These are phyloP conservation scores for Hemibagrus wyckioides DNA, from an alignment of 2,113 vertebrate species.

Conservation along the genomic window DNA sequence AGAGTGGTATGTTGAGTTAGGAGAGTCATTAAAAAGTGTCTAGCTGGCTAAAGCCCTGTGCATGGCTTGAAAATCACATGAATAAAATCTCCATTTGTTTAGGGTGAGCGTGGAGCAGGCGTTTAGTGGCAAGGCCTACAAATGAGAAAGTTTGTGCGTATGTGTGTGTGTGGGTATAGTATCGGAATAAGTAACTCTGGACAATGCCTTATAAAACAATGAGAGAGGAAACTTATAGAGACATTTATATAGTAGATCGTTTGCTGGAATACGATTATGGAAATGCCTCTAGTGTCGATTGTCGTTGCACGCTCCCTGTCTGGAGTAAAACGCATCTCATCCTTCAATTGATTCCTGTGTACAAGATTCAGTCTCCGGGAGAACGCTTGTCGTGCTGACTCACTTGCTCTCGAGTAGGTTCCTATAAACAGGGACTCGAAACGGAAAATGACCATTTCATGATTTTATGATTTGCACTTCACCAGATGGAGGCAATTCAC, in stretches of 20 bases:
- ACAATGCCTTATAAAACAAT: conserved; percentile 17
- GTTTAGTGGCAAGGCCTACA: conserved; percentile 58
- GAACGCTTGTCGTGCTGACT: neutral
- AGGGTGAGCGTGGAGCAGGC: conserved; percentile 54
- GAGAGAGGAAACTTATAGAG: neutral
- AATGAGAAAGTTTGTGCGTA: conserved; percentile 12
- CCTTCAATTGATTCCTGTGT: neutral
- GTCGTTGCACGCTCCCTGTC: neutral
- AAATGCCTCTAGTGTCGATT: conserved; percentile 7
- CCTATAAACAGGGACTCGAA: neutral
- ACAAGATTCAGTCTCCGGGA: neutral
- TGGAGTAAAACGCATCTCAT: neutral
- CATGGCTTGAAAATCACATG: conserved; percentile 67
- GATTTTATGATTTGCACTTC: conserved; percentile 21
- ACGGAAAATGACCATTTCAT: conserved; percentile 9
- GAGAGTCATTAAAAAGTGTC: conserved; percentile 74
- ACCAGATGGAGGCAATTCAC: conserved; percentile 4
- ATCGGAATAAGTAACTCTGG: neutral
- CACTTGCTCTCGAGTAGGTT: neutral
- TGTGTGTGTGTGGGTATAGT: neutral
- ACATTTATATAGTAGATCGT: neutral
- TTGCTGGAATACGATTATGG: neutral
- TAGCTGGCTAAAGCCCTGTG: conserved; percentile 67
- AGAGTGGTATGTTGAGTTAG: conserved; percentile 58
- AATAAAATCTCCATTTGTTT: conserved; percentile 76